Percentiles rank a stretch among this genome's conserved stretches.
Evolutionary conservation across 2,888 invertebrate species (phyloP).

Genomic region (Buathra laborator): DNA sequence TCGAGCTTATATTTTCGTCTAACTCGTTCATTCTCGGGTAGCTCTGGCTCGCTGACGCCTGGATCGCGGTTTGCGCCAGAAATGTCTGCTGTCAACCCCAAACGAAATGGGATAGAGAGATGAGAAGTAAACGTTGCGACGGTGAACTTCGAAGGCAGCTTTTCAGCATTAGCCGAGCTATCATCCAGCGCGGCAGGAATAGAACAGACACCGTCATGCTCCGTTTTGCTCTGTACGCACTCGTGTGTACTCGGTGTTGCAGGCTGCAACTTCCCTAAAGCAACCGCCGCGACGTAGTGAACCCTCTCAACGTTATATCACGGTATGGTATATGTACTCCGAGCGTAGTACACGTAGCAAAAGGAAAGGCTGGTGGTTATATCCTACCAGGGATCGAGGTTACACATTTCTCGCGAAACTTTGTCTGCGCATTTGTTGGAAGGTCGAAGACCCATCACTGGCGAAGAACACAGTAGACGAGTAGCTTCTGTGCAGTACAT

Average conservation of each 20-base stretch:
- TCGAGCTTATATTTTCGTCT: neutral
- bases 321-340: neutral
- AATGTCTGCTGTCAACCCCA: constrained; percentile 3
- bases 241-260: constrained; percentile 3
- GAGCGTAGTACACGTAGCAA: neutral
- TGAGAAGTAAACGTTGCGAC: neutral
- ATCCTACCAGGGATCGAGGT: constrained; percentile 25
- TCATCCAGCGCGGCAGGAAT: constrained; percentile 1
- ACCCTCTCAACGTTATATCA: constrained; percentile 23
- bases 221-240: constrained; percentile 8
- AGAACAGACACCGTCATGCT: constrained; percentile 13
- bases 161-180: constrained; percentile 14
- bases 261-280: constrained; percentile 10
- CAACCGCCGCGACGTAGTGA: constrained; percentile 22
- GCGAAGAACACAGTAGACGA: neutral
- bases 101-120: constrained; percentile 16
- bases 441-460: constrained; percentile 13
- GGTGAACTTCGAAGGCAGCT: constrained; percentile 26
- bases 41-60: neutral
- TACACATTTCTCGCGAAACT: constrained; percentile 53
- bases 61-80: constrained; percentile 12
- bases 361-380: constrained; percentile 8
- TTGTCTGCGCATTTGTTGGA: constrained; percentile 43
- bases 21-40: neutral
- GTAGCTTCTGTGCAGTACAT: neutral